Base-by-base conservation (phyloP, 2,113 vertebrate species). In the Pithys albifrons region DNA sequence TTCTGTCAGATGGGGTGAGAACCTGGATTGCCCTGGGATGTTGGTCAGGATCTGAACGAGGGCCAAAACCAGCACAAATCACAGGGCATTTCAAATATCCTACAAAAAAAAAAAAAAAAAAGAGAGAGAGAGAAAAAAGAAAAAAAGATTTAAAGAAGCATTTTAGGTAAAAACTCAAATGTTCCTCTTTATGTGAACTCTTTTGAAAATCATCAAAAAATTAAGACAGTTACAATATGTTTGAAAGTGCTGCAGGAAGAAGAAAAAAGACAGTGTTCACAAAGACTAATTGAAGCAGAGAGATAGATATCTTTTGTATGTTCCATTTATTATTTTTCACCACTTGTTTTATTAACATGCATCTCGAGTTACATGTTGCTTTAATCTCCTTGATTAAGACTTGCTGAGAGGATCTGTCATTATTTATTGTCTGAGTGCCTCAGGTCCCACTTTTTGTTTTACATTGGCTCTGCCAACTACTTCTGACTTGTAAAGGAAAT, bases 381-480 rank as follows among this genome's bases (percentile, higher is more conserved):
- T 98, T 99, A 99, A 98, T 99, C 98, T 98, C 91, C 58, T 97
- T 98, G 98, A 99, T 99, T 98, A 99, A 98, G 98, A 98, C 91
- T 97, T 97, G 98, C 98, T 99, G 98, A 99, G 98, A 99, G 98
- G 95, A 97, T 97, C 67, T 97, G 97, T 97, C 98, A 84, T 97
- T 98, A 98, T 98, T 98, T 98, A 98, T 98, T 97, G 81, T 98
- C 97, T 97, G 94, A 94, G 65, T 96, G 97, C 98, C 96, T 92
- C 95, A 94, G 96, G 93, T 97, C 81, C 73, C 92, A 72, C 86
- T 95, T 98, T 96, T 97, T 96, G 64, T 94, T 97, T 95, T 88
- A 95, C 62, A 54, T 97, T 97, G 93, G 88, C 94, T 66, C 41
- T 86, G 88, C 85, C 81, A 95, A 65, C 91, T 91, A 33, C 71